Conservation (phyloP, 1,140 invertebrate genomes). For the Armadillidium nasatum region DNA sequence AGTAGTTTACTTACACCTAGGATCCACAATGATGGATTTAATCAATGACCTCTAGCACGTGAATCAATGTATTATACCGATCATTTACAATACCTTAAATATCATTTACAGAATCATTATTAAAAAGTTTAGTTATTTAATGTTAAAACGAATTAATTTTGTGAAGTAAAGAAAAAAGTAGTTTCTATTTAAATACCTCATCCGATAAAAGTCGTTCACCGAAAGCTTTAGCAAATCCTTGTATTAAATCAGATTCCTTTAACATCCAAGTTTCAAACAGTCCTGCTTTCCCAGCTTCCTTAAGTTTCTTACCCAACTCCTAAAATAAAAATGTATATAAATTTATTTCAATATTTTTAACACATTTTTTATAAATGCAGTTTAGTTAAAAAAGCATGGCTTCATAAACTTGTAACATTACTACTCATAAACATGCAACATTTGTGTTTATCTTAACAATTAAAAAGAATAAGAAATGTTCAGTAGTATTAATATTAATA, state of each 20-base stretch:
- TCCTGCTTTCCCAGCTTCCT: constrained; percentile 45
- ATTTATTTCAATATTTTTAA: background rate
- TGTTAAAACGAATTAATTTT: background rate
- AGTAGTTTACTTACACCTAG: too few species aligned
- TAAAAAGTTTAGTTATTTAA: too few species aligned
- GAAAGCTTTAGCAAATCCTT: background rate
- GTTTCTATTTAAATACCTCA: background rate
- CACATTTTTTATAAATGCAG: background rate
- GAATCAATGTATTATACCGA: too few species aligned
- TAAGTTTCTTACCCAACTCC: constrained; percentile 46
- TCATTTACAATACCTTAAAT: too few species aligned
- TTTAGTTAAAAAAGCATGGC: background rate
- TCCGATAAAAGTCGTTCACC: background rate
- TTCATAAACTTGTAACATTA: too few species aligned
- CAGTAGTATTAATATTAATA: too few species aligned
- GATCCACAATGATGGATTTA: too few species aligned
- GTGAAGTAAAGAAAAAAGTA: constrained; percentile 25
- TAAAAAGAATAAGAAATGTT: too few species aligned
- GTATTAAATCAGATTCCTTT: constrained; percentile 46
- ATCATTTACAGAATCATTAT: too few species aligned
- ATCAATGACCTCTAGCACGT: too few species aligned
- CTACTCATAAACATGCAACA: too few species aligned
- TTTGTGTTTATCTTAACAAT: too few species aligned
- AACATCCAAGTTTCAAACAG: constrained; percentile 49
- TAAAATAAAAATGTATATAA: background rate